phyloP scores from a whole-genome alignment of 2,113 vertebrate species.

The Tiliqua scincoides region DNA sequence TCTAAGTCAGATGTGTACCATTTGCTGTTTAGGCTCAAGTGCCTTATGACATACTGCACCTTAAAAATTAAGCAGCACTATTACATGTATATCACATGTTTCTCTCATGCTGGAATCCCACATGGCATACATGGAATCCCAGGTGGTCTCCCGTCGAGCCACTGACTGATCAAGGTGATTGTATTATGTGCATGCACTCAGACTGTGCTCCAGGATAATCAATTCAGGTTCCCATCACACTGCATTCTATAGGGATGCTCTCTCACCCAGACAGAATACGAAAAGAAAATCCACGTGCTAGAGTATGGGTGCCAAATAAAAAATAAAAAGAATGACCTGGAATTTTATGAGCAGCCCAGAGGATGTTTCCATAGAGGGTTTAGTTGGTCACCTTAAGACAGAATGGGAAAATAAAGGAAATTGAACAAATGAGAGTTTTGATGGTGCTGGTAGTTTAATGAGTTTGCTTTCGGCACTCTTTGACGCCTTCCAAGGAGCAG shows the following conservation, averaged over 20 bases:
- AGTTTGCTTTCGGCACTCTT: slow-evolving; percentile 76
- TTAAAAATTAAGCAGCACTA: slow-evolving; percentile 4
- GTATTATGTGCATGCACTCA: no score
- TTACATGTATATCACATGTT: no score
- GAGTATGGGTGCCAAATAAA: background rate
- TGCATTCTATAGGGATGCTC: background rate
- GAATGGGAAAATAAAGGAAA: slow-evolving; percentile 14
- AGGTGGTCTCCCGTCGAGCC: no score
- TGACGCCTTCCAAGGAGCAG: slow-evolving; percentile 71
- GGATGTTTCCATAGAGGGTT: slow-evolving; percentile 51
- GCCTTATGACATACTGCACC: slow-evolving; percentile 1
- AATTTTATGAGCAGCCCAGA: slow-evolving; percentile 51
- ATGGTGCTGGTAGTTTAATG: slow-evolving; percentile 59
- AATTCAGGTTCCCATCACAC: background rate
- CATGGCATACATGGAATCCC: no score
- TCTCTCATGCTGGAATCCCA: no score
- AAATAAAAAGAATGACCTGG: slow-evolving; percentile 35
- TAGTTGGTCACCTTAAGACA: slow-evolving; percentile 47
- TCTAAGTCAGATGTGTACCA: slow-evolving; percentile 25
- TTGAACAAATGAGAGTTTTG: slow-evolving; percentile 64
- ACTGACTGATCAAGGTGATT: no score
- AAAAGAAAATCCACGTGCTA: slow-evolving; percentile 31
- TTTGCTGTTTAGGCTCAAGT: background rate
- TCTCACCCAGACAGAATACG: background rate
- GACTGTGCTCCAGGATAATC: background rate